A percentile compares a stretch with the other conserved stretches of the same genome.
Evolutionary conservation across 2,888 invertebrate genomes (phyloP).

Genomic region (Listrodromus nycthemerus): DNA sequence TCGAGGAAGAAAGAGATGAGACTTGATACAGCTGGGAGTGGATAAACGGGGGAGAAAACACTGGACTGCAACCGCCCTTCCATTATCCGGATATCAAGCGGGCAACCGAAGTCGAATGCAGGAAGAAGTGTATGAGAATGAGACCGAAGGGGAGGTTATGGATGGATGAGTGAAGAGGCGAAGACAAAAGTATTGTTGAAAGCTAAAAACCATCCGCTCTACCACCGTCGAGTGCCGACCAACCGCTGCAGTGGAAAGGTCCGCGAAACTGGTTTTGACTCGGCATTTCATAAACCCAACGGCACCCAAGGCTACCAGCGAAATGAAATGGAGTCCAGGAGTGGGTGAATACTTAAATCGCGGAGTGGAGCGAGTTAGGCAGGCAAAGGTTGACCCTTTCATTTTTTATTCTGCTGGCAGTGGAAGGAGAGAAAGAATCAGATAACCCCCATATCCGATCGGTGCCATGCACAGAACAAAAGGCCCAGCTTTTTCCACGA

Average conservation of each 20-base stretch:
- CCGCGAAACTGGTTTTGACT: constrained; percentile 58
- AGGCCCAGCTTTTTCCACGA: constrained; percentile 55
- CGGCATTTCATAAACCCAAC: constrained; percentile 58
- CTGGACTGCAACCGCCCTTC: constrained; percentile 22
- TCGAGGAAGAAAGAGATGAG: constrained; percentile 16
- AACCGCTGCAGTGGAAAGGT: constrained; percentile 44
- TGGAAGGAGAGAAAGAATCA: constrained; percentile 42
- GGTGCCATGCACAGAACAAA: constrained; percentile 62
- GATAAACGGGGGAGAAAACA: not conserved
- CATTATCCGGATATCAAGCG: constrained; percentile 57
- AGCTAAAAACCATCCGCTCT: constrained; percentile 26
- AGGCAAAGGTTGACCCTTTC: constrained; percentile 60
- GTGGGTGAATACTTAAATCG: constrained; percentile 7
- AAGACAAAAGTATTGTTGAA: constrained; percentile 40
- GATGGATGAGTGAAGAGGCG: constrained; percentile 16
- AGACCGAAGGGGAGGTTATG: constrained; percentile 7
- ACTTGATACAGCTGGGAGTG: constrained; percentile 9
- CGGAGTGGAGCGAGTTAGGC: constrained; percentile 14
- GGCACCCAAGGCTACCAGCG: constrained; percentile 40
- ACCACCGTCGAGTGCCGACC: constrained; percentile 14
- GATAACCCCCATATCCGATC: constrained; percentile 64
- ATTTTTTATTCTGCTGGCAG: constrained; percentile 51
- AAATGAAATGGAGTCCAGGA: constrained; percentile 33
- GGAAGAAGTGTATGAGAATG: constrained; percentile 6
- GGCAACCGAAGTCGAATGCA: not conserved